Evolutionary conservation across 2,797 vertebrate genomes (phyloP).

Genomic region (Cossypha caffra): DNA sequence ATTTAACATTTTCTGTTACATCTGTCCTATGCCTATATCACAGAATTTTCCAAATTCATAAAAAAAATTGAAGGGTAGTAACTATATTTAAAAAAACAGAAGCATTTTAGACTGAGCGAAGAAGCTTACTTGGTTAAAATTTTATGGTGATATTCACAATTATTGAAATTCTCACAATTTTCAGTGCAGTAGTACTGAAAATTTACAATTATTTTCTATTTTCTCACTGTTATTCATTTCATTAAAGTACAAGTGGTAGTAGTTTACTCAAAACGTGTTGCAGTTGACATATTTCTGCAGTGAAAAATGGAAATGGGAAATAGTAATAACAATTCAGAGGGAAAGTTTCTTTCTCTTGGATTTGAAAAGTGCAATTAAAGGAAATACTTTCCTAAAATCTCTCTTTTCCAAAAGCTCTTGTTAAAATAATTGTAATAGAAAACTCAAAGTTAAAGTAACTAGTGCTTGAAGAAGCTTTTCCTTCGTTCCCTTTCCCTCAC

Average conservation of each 20-base stretch:
- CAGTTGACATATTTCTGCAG: neutral
- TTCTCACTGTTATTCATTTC: neutral
- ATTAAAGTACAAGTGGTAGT: neutral
- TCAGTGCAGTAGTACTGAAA: neutral
- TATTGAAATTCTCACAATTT: neutral
- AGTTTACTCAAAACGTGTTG: neutral
- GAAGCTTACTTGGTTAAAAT: neutral
- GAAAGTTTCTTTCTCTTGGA: neutral
- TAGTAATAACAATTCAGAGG: neutral
- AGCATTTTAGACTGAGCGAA: neutral
- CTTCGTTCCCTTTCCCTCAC: neutral
- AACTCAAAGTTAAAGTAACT: neutral
- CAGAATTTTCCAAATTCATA: constrained; percentile 54
- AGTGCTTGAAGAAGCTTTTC: neutral
- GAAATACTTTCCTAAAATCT: neutral
- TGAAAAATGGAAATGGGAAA: constrained; percentile 35
- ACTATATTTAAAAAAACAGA: neutral
- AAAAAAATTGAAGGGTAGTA: constrained; percentile 54
- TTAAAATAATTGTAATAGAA: neutral
- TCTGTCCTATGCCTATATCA: constrained; percentile 59
- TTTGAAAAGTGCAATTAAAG: neutral
- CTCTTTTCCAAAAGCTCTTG: neutral
- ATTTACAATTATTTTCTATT: neutral
- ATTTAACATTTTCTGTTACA: constrained; percentile 29
- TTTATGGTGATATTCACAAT: neutral